These are phyloP conservation scores for Drosophila melanica DNA, from an alignment of 1,140 invertebrate species.

Conservation along the genomic window DNA sequence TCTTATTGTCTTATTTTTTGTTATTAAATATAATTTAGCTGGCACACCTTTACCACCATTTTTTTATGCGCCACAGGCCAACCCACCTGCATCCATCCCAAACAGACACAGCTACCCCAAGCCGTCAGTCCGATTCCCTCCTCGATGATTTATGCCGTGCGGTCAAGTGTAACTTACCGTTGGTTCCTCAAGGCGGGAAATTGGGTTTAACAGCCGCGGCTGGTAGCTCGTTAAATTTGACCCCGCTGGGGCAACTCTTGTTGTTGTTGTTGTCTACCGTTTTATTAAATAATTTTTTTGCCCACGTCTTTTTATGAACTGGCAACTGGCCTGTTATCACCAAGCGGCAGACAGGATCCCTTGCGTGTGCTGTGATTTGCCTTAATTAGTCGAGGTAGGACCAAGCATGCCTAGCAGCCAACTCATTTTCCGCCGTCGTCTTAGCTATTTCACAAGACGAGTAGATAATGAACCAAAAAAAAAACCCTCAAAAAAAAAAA, in stretches of 20 bases:
- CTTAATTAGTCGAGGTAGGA: slow-evolving; percentile 69
- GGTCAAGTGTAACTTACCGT: slow-evolving; percentile 78
- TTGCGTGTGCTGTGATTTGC: slow-evolving; percentile 70
- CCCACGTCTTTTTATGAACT: slow-evolving; percentile 65
- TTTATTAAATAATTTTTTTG: slow-evolving; percentile 75
- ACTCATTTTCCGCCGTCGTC: slow-evolving; percentile 42
- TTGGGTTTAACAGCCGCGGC: slow-evolving; percentile 72
- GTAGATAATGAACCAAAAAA: slow-evolving; percentile 12
- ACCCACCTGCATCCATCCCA: not conserved
- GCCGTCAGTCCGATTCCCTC: slow-evolving; percentile 15
- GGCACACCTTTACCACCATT: slow-evolving; percentile 56
- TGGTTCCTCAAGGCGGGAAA: slow-evolving; percentile 64
- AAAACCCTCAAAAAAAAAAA: slow-evolving; percentile 11
- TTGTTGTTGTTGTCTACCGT: slow-evolving; percentile 42
- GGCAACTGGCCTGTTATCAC: slow-evolving; percentile 50
- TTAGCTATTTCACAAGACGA: slow-evolving; percentile 37
- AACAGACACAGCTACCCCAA: not conserved
- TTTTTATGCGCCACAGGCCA: slow-evolving; percentile 56
- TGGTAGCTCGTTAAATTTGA: slow-evolving; percentile 76
- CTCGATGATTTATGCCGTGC: slow-evolving; percentile 72
- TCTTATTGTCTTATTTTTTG: slow-evolving; percentile 73
- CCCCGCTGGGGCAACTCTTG: slow-evolving; percentile 55
- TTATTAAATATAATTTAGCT: slow-evolving; percentile 74
- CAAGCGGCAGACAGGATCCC: slow-evolving; percentile 13
- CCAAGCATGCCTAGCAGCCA: slow-evolving; percentile 29